phyloP scores from a whole-genome alignment of 2,113 vertebrate species.

The Phoxinus phoxinus region DNA sequence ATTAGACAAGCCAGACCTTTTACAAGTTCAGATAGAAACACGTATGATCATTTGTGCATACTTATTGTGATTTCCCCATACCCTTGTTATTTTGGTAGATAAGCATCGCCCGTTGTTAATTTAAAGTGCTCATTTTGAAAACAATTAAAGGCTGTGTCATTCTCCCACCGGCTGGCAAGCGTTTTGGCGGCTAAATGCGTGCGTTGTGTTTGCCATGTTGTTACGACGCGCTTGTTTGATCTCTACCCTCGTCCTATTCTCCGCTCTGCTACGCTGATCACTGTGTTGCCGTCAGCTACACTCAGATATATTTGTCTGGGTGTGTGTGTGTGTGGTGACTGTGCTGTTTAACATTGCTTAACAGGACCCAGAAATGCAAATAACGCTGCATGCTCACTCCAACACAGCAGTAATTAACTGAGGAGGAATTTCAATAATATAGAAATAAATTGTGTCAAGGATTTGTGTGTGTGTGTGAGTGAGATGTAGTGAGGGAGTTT shows the following conservation, averaged over 20 bases:
- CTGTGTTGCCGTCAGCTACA: constrained; percentile 59
- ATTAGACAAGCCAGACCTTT: neutral
- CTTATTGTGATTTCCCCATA: constrained; percentile 21
- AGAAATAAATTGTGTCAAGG: constrained; percentile 67
- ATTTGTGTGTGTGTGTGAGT: constrained; percentile 51
- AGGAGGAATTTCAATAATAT: constrained; percentile 62
- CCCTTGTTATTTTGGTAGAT: constrained; percentile 40
- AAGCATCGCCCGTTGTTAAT: constrained; percentile 55
- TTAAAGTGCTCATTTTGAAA: constrained; percentile 57
- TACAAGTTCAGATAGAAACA: neutral
- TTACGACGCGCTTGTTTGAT: constrained; percentile 62
- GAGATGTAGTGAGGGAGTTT: constrained; percentile 33
- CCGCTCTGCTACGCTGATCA: constrained; percentile 54
- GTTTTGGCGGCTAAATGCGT: constrained; percentile 44
- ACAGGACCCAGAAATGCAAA: constrained; percentile 62
- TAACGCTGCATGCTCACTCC: constrained; percentile 51
- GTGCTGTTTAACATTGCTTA: constrained; percentile 62
- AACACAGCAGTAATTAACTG: constrained; percentile 65
- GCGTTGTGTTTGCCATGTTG: constrained; percentile 55
- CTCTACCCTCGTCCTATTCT: constrained; percentile 58
- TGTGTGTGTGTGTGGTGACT: constrained; percentile 40
- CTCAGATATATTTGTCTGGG: constrained; percentile 36
- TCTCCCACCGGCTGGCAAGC: constrained; percentile 42
- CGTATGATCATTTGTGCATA: constrained; percentile 15
- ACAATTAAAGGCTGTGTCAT: constrained; percentile 45